phyloP scores from a whole-genome alignment of 2,797 vertebrate species.

The Falco rusticolus region DNA sequence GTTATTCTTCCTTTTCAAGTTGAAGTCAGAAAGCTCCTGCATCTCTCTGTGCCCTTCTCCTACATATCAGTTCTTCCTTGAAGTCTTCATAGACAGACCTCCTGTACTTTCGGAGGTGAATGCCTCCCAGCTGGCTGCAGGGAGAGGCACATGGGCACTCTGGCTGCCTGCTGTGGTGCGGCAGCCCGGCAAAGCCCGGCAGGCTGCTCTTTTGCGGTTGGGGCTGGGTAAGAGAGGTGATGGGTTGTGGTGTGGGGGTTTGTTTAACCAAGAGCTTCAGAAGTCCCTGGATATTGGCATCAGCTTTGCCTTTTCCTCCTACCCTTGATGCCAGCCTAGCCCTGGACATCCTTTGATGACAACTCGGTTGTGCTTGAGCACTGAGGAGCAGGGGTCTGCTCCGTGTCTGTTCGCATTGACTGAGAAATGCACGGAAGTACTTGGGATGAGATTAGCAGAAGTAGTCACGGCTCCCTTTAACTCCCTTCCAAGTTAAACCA shows the following conservation, averaged over 20 bases:
- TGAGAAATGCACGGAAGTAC: not conserved
- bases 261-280: not conserved
- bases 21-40: not conserved
- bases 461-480: not conserved
- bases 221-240: not conserved
- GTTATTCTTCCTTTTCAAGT: not conserved
- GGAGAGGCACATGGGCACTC: not conserved
- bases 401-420: accelerated
- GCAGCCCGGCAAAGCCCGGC: not conserved
- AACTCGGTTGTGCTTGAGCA: not conserved
- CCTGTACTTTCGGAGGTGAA: not conserved
- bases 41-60: not conserved
- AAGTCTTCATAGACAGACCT: not conserved
- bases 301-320: not conserved
- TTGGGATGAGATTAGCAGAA: conserved; percentile 1
- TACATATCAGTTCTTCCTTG: not conserved
- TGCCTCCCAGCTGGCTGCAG: not conserved
- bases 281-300: not conserved
- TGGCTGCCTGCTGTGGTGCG: not conserved
- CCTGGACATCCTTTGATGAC: not conserved
- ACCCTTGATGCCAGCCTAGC: not conserved
- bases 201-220: not conserved
- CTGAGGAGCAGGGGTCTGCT: not conserved
- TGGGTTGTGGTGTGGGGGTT: accelerated
- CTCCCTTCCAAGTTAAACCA: not conserved